Percentiles rank a stretch among this genome's conserved stretches.
These are phyloP conservation scores for Hydroisotoma schaefferi DNA, from an alignment of 2,888 invertebrate species.

Conservation along the genomic window DNA sequence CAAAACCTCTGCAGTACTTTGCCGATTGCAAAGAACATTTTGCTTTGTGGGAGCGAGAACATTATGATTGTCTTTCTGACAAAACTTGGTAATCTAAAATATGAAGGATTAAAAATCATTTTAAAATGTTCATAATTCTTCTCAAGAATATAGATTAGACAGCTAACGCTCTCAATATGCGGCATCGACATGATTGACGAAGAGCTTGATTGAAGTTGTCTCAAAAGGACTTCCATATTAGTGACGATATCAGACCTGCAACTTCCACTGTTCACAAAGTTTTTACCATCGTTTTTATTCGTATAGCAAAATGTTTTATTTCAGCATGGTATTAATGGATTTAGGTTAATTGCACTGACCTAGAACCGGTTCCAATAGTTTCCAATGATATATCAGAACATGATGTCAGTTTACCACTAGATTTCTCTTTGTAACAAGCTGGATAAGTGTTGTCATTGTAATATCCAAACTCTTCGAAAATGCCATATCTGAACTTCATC, in stretches of 20 bases:
- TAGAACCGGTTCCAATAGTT: neutral
- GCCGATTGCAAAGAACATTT: constrained; percentile 61
- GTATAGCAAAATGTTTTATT: too few relatives aligned
- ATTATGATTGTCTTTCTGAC: constrained; percentile 62
- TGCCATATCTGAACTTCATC: constrained; percentile 65
- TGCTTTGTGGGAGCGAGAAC: constrained; percentile 64
- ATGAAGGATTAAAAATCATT: constrained; percentile 4
- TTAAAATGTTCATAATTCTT: neutral
- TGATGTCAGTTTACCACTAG: neutral
- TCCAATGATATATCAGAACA: neutral
- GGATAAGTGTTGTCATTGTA: constrained; percentile 59
- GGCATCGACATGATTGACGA: constrained; percentile 21
- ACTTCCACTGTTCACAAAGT: neutral
- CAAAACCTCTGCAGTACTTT: constrained; percentile 61
- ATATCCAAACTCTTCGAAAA: constrained; percentile 65
- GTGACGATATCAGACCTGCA: neutral
- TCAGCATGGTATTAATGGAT: too few relatives aligned
- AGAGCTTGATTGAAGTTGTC: neutral
- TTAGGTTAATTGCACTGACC: too few relatives aligned
- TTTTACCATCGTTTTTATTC: too few relatives aligned
- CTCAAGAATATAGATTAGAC: neutral
- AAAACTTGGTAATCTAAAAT: constrained; percentile 58
- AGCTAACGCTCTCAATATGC: constrained; percentile 3
- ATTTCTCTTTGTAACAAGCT: constrained; percentile 54
- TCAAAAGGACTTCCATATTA: neutral